Evolutionary conservation across 2,113 vertebrate species (phyloP).

Genomic region (Grantiella picta): DNA sequence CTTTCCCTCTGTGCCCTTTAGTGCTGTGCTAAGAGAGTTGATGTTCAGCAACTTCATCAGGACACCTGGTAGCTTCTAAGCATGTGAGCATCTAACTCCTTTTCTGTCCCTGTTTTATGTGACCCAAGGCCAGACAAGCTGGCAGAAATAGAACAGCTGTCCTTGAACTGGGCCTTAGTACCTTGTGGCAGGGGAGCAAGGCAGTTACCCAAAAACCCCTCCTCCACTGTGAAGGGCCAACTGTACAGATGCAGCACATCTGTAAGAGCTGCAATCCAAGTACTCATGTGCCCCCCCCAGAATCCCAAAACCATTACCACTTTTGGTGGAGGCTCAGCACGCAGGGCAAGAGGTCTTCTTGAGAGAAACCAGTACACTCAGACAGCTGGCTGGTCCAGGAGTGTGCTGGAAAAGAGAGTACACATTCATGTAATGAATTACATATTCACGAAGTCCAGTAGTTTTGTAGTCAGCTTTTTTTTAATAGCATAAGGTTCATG

Average conservation of each 20-base stretch:
- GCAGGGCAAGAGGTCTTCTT: constrained; percentile 83
- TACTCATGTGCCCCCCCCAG: not conserved
- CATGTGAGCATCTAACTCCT: not conserved
- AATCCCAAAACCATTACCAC: constrained; percentile 65
- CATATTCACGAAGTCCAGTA: not conserved
- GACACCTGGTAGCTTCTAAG: not conserved
- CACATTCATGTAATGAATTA: not conserved
- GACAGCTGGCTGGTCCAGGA: constrained; percentile 84
- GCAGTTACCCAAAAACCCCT: not conserved
- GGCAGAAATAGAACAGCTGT: not conserved
- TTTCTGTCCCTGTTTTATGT: not conserved
- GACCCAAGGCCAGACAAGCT: not conserved
- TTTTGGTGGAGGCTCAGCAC: constrained; percentile 78
- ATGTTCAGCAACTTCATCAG: not conserved
- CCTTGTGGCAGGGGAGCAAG: not conserved
- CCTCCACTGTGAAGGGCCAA: not conserved
- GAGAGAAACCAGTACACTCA: constrained; percentile 87
- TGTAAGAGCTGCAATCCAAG: not conserved
- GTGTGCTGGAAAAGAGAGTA: constrained; percentile 73
- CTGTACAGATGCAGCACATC: not conserved
- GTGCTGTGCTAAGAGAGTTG: not conserved
- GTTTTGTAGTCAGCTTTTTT: not conserved
- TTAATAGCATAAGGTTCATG: not conserved
- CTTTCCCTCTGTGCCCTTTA: not conserved
- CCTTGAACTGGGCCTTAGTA: not conserved